These are phyloP conservation scores for Mesoclemmys tuberculata DNA, from an alignment of 2,113 vertebrate genomes.

Conservation along the genomic window DNA sequence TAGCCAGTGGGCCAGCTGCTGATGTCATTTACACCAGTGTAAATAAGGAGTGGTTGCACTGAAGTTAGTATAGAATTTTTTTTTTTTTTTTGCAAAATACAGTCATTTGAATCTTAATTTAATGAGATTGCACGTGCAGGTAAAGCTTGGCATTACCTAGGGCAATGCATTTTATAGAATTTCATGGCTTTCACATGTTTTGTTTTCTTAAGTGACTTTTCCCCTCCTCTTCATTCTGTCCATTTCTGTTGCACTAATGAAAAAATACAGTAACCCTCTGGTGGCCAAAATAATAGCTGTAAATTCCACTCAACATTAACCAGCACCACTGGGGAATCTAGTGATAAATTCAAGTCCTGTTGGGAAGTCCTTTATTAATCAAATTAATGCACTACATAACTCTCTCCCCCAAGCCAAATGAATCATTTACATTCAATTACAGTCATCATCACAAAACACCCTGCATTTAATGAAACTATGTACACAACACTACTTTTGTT, in stretches of 20 bases:
- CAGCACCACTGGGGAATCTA: neutral
- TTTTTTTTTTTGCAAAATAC: neutral
- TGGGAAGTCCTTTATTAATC: neutral
- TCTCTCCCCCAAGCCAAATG: neutral
- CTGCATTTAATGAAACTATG: conserved; percentile 1
- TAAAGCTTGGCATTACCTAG: neutral
- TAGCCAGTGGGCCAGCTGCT: conserved; percentile 23
- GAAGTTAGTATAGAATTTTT: neutral
- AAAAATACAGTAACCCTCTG: conserved; percentile 69
- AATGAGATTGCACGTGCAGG: neutral
- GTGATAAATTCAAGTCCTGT: conserved; percentile 1
- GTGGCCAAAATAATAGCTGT: conserved; percentile 64
- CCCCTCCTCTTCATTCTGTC: neutral
- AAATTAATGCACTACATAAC: neutral
- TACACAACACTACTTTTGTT: conserved; percentile 14
- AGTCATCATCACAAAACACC: neutral
- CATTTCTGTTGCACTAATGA: neutral
- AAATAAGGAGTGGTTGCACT: conserved; percentile 6
- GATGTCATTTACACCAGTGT: neutral
- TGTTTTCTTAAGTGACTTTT: neutral
- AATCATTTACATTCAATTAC: neutral
- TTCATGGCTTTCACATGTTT: neutral
- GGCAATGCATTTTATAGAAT: neutral
- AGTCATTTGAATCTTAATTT: neutral
- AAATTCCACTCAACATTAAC: conserved; percentile 51